Percentiles rank a stretch among this genome's conserved stretches.
phyloP scores from a whole-genome alignment of 2,113 vertebrate genomes.

The Axis porcinus region DNA sequence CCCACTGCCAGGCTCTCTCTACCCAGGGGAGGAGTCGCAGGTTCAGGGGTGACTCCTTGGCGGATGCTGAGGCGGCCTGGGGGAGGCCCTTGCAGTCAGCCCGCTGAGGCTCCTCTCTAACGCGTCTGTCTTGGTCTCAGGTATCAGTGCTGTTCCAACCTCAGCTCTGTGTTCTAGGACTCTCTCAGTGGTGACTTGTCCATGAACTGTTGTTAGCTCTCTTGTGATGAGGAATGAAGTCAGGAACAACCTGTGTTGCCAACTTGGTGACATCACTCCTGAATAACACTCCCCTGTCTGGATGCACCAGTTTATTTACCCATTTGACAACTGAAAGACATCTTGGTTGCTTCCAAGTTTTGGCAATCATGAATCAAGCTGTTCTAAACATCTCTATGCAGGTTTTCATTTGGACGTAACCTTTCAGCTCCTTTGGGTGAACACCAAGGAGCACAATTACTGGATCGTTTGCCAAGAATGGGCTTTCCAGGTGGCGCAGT shows the following conservation, averaged over 20 bases:
- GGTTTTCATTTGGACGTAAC: background rate
- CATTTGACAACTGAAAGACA: background rate
- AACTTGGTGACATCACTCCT: background rate
- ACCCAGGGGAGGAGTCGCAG: background rate
- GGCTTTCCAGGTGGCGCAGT: background rate
- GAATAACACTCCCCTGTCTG: background rate
- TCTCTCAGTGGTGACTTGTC: background rate
- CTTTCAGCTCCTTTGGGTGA: background rate
- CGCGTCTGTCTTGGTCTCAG: background rate
- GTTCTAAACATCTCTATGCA: background rate
- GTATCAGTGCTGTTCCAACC: background rate
- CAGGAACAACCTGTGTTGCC: background rate
- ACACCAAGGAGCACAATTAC: background rate
- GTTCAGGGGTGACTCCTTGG: background rate
- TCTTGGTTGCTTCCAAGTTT: background rate
- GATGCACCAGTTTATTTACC: background rate
- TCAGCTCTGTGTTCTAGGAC: background rate
- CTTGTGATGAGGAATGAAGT: background rate
- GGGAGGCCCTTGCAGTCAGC: background rate
- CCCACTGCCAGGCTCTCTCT: too few species aligned
- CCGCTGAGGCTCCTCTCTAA: background rate
- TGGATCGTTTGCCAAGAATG: background rate
- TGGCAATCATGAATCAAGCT: background rate
- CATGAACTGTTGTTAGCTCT: background rate
- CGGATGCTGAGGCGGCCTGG: fast-evolving